phyloP scores from a whole-genome alignment of 2,797 vertebrate genomes.

The Avahi laniger region DNA sequence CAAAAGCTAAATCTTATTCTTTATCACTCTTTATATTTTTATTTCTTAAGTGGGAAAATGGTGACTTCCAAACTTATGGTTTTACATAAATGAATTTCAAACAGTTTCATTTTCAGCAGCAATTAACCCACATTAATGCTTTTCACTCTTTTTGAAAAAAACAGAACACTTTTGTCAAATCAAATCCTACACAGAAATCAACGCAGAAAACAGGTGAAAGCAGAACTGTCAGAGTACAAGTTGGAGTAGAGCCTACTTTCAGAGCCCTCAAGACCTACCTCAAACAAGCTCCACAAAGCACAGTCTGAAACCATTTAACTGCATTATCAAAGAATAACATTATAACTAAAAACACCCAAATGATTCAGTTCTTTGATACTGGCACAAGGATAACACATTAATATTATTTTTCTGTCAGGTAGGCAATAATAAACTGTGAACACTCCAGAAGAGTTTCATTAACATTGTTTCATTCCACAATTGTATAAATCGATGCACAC shows the following conservation, averaged over 20 bases:
- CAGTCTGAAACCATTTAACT: background rate
- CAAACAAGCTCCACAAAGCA: background rate
- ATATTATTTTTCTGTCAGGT: background rate
- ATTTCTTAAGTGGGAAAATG: background rate
- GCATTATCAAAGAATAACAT: background rate
- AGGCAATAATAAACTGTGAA: background rate
- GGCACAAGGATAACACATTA: background rate
- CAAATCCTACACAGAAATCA: background rate
- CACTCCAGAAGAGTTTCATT: background rate
- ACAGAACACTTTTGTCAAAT: background rate
- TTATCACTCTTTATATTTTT: background rate
- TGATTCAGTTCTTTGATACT: background rate
- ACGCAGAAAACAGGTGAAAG: background rate
- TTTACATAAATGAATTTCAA: constrained; percentile 1
- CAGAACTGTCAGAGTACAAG: background rate
- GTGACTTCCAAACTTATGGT: background rate
- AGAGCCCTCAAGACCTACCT: background rate
- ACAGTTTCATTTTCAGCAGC: background rate
- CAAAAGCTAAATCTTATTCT: background rate
- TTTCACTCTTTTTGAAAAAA: background rate
- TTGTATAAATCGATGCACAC: background rate
- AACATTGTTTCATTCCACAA: background rate
- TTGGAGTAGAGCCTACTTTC: background rate
- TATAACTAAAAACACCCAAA: background rate
- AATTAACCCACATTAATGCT: background rate